These are phyloP conservation scores for Neotoxoptera formosana DNA, from an alignment of 1,140 invertebrate species.

Conservation along the genomic window DNA sequence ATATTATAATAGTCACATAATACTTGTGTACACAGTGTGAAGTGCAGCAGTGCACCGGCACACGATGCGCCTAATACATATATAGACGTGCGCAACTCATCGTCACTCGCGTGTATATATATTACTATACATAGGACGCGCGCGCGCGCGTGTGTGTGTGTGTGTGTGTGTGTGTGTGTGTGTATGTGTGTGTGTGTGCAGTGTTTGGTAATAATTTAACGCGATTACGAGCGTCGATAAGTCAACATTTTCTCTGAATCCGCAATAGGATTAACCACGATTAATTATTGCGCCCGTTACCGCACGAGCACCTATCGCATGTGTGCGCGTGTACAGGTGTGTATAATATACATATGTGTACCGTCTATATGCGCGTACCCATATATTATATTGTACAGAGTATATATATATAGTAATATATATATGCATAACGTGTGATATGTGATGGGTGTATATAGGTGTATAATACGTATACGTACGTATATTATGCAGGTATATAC, in stretches of 20 bases:
- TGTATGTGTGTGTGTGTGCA: neutral
- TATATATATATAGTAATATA: too few relatives aligned
- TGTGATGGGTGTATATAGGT: too few relatives aligned
- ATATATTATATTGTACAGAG: neutral
- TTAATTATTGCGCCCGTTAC: neutral
- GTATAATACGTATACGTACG: neutral
- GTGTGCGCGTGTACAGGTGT: too few relatives aligned
- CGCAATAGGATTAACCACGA: neutral
- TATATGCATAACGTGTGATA: too few relatives aligned
- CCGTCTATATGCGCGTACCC: too few relatives aligned
- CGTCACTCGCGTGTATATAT: neutral
- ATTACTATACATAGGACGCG: too few relatives aligned
- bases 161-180: too few relatives aligned
- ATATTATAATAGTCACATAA: too few relatives aligned
- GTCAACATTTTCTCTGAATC: conserved; percentile 9
- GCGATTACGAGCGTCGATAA: neutral
- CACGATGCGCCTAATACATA: neutral
- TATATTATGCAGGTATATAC: neutral
- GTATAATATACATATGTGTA: too few relatives aligned
- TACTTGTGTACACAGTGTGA: neutral
- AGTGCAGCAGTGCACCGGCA: neutral
- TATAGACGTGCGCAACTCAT: neutral
- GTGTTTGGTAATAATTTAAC: neutral
- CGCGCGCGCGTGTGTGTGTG: too few relatives aligned
- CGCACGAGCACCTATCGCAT: neutral